These are phyloP conservation scores for Encarsia formosa DNA, from an alignment of 2,888 invertebrate species.

Conservation along the genomic window DNA sequence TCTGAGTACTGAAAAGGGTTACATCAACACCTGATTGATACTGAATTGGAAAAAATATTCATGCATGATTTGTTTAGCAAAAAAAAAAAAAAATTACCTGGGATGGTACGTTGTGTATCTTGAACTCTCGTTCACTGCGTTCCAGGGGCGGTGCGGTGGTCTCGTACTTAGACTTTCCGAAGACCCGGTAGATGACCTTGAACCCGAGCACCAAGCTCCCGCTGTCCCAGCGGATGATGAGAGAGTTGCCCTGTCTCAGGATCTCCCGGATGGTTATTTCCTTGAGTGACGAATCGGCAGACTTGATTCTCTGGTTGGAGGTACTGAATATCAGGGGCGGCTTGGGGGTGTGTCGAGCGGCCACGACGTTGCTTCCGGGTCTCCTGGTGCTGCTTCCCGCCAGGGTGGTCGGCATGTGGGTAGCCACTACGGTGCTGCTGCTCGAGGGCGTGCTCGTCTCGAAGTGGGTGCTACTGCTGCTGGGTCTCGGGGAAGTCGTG, in stretches of 20 bases:
- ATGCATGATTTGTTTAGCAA: neutral
- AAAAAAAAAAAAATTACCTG: slow-evolving; percentile 58
- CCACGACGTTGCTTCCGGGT: slow-evolving; percentile 43
- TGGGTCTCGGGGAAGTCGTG: slow-evolving; percentile 28
- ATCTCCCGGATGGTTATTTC: slow-evolving; percentile 85
- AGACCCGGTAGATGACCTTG: slow-evolving; percentile 81
- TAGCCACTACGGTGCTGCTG: slow-evolving; percentile 34
- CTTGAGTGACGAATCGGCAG: slow-evolving; percentile 52
- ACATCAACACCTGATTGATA: neutral
- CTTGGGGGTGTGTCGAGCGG: slow-evolving; percentile 42
- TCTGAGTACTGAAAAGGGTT: no score
- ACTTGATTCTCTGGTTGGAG: slow-evolving; percentile 57
- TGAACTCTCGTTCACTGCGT: slow-evolving; percentile 85
- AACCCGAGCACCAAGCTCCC: slow-evolving; percentile 57
- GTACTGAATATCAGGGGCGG: slow-evolving; percentile 33
- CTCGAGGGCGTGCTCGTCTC: slow-evolving; percentile 19
- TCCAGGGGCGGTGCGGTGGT: slow-evolving; percentile 87
- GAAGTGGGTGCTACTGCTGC: neutral
- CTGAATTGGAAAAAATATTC: neutral
- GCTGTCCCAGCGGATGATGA: slow-evolving; percentile 89
- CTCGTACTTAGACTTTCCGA: slow-evolving; percentile 86
- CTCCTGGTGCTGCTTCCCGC: slow-evolving; percentile 31
- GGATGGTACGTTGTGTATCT: slow-evolving; percentile 86
- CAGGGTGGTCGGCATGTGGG: slow-evolving; percentile 44
- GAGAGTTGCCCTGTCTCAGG: slow-evolving; percentile 78